Percentiles rank a stretch among this genome's conserved stretches.
These are phyloP conservation scores for Campoletis sonorensis DNA, from an alignment of 1,140 invertebrate species.

Conservation along the genomic window DNA sequence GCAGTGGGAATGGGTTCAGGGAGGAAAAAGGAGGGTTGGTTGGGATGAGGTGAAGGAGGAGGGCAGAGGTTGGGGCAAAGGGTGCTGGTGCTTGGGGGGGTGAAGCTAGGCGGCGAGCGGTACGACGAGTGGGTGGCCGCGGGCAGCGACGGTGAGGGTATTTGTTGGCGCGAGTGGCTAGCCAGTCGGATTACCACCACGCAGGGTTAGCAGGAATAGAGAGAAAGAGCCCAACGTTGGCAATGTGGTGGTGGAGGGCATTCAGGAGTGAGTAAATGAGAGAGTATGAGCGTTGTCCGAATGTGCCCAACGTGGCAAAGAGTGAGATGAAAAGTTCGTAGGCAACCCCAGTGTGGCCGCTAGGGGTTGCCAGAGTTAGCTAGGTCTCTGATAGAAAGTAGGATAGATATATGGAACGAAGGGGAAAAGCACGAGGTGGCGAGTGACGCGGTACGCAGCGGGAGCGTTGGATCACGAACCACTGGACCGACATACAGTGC, in stretches of 20 bases:
- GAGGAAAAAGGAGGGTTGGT: background rate
- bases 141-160: slow-evolving; percentile 73
- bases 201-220: slow-evolving; percentile 56
- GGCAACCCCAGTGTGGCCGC: background rate
- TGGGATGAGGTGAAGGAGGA: slow-evolving; percentile 8
- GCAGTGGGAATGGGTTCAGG: background rate
- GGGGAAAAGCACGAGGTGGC: slow-evolving; percentile 42
- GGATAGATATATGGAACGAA: slow-evolving; percentile 47
- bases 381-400: slow-evolving; percentile 48
- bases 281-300: slow-evolving; percentile 32
- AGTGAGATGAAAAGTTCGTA: slow-evolving; percentile 31
- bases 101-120: slow-evolving; percentile 50
- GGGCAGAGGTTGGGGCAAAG: slow-evolving; percentile 38
- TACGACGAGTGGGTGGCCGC: slow-evolving; percentile 59
- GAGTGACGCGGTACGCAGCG: slow-evolving; percentile 48
- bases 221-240: slow-evolving; percentile 51
- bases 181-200: slow-evolving; percentile 76
- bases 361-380: slow-evolving; percentile 40
- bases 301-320: slow-evolving; percentile 10
- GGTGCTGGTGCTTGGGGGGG: slow-evolving; percentile 42
- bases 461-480: slow-evolving; percentile 40
- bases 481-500: slow-evolving; percentile 53
- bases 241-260: slow-evolving; percentile 48
- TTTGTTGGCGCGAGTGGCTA: slow-evolving; percentile 76
- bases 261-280: slow-evolving; percentile 46